Percentiles rank a stretch among this genome's conserved stretches.
These are phyloP conservation scores for Passerina amoena DNA, from an alignment of 2,113 vertebrate species.

Conservation along the genomic window DNA sequence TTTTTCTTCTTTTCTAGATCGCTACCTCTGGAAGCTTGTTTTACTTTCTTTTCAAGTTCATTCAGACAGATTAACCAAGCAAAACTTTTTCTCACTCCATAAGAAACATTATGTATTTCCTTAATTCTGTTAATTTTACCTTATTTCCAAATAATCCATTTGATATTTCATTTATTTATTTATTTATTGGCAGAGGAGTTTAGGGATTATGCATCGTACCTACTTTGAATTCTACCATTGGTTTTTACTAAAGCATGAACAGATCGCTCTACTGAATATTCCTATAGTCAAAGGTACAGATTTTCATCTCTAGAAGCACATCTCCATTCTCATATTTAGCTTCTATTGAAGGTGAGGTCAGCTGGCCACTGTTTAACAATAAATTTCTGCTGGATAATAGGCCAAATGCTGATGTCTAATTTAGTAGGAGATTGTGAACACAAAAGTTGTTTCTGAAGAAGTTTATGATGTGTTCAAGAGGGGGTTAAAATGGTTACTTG, in stretches of 20 bases:
- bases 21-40: neutral
- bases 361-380: neutral
- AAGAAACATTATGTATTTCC: neutral
- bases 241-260: neutral
- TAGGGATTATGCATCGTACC: neutral
- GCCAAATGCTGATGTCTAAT: neutral
- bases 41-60: neutral
- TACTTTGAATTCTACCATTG: neutral
- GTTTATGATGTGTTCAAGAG: neutral
- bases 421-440: neutral
- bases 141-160: neutral
- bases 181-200: neutral
- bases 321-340: neutral
- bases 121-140: neutral
- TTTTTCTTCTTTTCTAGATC: neutral
- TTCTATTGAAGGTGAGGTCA: neutral
- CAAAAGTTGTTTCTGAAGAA: neutral
- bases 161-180: neutral
- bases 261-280: neutral
- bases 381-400: neutral
- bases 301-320: neutral
- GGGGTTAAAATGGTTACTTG: neutral
- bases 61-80: neutral
- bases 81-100: neutral
- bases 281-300: neutral